Percentiles rank a stretch among this genome's conserved stretches.
Evolutionary conservation across 2,888 invertebrate genomes (phyloP).

Genomic region (Philereme vetulata): DNA sequence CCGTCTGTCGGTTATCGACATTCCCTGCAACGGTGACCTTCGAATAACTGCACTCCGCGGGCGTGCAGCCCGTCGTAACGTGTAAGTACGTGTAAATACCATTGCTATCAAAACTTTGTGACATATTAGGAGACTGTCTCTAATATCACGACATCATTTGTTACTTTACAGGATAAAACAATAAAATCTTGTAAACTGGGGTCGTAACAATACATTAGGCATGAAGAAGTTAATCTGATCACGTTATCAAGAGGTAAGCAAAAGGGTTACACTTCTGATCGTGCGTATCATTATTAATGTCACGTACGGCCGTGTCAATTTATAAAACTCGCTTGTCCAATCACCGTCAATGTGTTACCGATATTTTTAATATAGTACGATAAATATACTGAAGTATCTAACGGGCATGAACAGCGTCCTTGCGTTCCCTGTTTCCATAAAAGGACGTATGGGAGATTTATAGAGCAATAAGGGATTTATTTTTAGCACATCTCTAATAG

Average conservation of each 20-base stretch:
- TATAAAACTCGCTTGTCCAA: slow-evolving; percentile 19
- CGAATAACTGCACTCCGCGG: slow-evolving; percentile 53
- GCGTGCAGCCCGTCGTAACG: too few species aligned
- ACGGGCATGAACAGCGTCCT: slow-evolving; percentile 46
- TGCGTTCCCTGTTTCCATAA: slow-evolving; percentile 59
- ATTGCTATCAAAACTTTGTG: slow-evolving; percentile 16
- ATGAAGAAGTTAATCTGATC: slow-evolving; percentile 27
- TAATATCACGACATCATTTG: slow-evolving; percentile 4
- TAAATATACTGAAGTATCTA: slow-evolving; percentile 23
- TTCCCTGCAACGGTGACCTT: slow-evolving; percentile 60
- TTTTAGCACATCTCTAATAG: slow-evolving; percentile 52
- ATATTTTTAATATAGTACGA: slow-evolving; percentile 17
- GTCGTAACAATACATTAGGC: slow-evolving; percentile 26
- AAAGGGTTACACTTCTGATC: slow-evolving; percentile 22
- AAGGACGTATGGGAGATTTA: slow-evolving; percentile 67
- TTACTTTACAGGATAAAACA: slow-evolving; percentile 14
- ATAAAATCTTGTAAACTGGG: slow-evolving; percentile 17
- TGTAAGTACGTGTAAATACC: slow-evolving; percentile 26
- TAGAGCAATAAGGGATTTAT: slow-evolving; percentile 61
- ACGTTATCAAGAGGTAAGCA: slow-evolving; percentile 14
- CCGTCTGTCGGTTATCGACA: slow-evolving; percentile 57
- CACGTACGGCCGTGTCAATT: slow-evolving; percentile 25
- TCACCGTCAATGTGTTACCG: slow-evolving; percentile 11
- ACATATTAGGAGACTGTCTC: not conserved
- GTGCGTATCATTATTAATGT: slow-evolving; percentile 26